These are phyloP conservation scores for Vipera ursinii DNA, from an alignment of 2,797 vertebrate species.

Conservation along the genomic window DNA sequence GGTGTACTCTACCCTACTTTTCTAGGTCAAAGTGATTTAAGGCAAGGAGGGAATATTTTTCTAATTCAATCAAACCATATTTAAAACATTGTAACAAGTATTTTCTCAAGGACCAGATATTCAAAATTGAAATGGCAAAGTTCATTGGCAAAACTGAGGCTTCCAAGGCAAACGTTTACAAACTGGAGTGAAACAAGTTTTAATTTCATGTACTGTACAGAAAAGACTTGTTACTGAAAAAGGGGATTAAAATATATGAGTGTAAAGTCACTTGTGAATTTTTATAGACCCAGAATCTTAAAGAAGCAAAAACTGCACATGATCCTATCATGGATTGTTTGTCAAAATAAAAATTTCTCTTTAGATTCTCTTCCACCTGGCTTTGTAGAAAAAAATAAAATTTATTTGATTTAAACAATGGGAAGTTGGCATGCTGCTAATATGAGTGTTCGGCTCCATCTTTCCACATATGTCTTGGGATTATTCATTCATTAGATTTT, in stretches of 20 bases:
- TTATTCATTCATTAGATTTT: background rate
- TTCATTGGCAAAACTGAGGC: background rate
- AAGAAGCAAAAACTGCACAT: background rate
- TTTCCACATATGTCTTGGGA: background rate
- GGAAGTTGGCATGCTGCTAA: background rate
- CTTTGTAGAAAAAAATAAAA: background rate
- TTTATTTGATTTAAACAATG: background rate
- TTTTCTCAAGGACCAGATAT: background rate
- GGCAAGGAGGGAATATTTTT: background rate
- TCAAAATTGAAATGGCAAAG: background rate
- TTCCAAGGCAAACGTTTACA: background rate
- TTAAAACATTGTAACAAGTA: background rate
- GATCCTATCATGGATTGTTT: background rate
- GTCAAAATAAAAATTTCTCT: background rate
- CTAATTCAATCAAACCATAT: background rate
- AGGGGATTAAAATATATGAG: background rate
- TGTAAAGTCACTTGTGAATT: background rate
- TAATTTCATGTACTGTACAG: background rate
- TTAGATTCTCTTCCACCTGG: background rate
- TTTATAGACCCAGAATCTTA: background rate
- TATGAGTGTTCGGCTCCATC: background rate
- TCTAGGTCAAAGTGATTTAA: background rate
- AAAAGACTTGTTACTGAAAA: background rate
- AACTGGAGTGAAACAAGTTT: background rate
- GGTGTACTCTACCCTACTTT: background rate